Percentiles rank a stretch among this genome's conserved stretches.
Conservation (phyloP, 2,113 vertebrate genomes). For the Pangasianodon hypophthalmus region DNA sequence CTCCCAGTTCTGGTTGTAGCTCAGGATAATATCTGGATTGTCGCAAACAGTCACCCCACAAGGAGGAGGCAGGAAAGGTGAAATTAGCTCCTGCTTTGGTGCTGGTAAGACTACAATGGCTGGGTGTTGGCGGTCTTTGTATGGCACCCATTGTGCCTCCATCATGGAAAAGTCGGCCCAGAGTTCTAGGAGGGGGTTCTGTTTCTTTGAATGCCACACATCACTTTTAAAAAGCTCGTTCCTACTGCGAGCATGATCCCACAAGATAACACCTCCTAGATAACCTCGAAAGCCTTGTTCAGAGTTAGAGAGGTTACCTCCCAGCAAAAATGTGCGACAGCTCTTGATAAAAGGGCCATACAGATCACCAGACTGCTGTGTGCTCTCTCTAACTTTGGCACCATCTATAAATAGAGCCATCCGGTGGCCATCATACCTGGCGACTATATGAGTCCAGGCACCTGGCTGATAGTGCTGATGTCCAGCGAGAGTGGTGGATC, state of each 20-base stretch:
- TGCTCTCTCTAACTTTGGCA: slow-evolving; percentile 80
- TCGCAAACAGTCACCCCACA: slow-evolving; percentile 90
- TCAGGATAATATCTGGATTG: slow-evolving; percentile 82
- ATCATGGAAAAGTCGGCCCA: slow-evolving; percentile 72
- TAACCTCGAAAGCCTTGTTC: slow-evolving; percentile 82
- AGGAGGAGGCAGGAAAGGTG: slow-evolving; percentile 75
- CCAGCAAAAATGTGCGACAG: slow-evolving; percentile 86
- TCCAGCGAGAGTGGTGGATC: slow-evolving; percentile 77
- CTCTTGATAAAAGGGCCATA: slow-evolving; percentile 87
- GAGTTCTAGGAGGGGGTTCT: slow-evolving; percentile 62
- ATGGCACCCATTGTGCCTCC: slow-evolving; percentile 77
- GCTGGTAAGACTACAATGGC: slow-evolving; percentile 68
- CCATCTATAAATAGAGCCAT: slow-evolving; percentile 89
- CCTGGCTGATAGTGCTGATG: slow-evolving; percentile 78
- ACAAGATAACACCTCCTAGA: slow-evolving; percentile 79
- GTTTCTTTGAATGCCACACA: slow-evolving; percentile 37
- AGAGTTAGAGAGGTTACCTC: slow-evolving; percentile 80
- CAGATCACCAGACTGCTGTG: slow-evolving; percentile 80
- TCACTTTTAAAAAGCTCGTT: slow-evolving; percentile 73
- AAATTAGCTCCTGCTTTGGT: slow-evolving; percentile 71
- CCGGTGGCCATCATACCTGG: slow-evolving; percentile 81
- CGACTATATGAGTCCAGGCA: slow-evolving; percentile 86
- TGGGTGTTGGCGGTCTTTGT: slow-evolving; percentile 78
- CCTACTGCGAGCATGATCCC: slow-evolving; percentile 75
- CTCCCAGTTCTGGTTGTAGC: slow-evolving; percentile 86